Base-by-base conservation (phyloP, 2,797 vertebrate genomes). In the Rhabdomys pumilio region DNA sequence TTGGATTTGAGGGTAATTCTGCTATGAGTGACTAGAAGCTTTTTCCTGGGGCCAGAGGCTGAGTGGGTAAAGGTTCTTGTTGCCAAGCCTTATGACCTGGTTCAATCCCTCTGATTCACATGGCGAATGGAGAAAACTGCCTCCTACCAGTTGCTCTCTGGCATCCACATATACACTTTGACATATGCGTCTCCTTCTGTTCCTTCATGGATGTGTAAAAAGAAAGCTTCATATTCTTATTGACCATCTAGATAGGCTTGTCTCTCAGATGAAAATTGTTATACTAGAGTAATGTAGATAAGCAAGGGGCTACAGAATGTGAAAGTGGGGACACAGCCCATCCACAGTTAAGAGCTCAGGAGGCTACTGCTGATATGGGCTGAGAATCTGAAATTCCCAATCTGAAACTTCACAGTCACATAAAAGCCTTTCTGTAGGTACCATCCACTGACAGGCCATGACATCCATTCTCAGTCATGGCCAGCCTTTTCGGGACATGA, bases 371-470 rank as follows among this genome's bases (percentile, higher is more conserved):
- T 67, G 63, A 67, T 12, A 67, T 31, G 29, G 63, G 63, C 14
- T 31, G 59, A 72, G 75, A 50, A 19, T n/a, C n/a, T n/a, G n/a
- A n/a, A n/a, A n/a, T 9, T 34, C 0, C 0, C 2, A 53, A 4
- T 50, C 10, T 65, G n/a, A 77, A 22, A 67, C 53, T 34, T 75
- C 41, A 90, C 80, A 83, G 22, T 53, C 57, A 67, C 55, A 76
- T 53, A 50, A 55, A 81, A 85, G 57, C 41, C 75, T 76, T 76
- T 29, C 10, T 44, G 29, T 61, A 57, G 65, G 44, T 50, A 7
- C 41, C 69, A 79, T 59, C 26, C 19, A 14, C n/a, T 38, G 47
- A 34, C 55, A 10, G 44, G 14, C 38, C 95, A 47, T 84, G 84
- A 86, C 73, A 80, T 65, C 76, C 31, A 2, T 29, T 38, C 76